These are phyloP conservation scores for Sitobion miscanthi DNA, from an alignment of 1,140 invertebrate species.

Conservation along the genomic window DNA sequence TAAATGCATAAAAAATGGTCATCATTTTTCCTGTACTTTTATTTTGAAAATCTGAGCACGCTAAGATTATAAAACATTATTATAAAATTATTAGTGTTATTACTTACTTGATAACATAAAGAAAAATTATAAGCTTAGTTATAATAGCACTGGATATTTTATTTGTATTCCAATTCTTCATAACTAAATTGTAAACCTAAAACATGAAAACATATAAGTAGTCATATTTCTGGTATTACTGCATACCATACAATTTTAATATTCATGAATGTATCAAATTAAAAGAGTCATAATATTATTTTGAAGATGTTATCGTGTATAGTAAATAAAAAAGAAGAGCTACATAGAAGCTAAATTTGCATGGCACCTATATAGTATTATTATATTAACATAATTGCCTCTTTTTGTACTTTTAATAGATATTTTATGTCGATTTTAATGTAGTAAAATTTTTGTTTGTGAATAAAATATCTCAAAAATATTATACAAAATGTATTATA, in stretches of 20 bases:
- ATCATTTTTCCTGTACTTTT: background rate
- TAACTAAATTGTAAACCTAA: conserved; percentile 2
- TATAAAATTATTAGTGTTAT: background rate
- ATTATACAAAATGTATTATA: too few relatives aligned
- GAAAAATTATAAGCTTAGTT: background rate
- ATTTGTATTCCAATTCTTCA: conserved; percentile 9
- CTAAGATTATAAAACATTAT: background rate
- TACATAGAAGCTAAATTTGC: too few relatives aligned
- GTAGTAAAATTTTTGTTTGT: too few relatives aligned
- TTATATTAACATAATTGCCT: too few relatives aligned
- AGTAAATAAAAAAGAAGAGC: too few relatives aligned
- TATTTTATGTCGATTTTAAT: too few relatives aligned
- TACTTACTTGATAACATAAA: conserved; percentile 21
- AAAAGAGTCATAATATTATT: too few relatives aligned
- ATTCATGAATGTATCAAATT: background rate
- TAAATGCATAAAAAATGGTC: background rate
- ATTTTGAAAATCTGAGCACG: background rate
- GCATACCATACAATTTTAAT: background rate
- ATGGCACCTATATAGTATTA: too few relatives aligned
- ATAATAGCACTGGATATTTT: background rate
- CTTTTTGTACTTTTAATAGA: too few relatives aligned
- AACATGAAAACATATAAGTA: background rate
- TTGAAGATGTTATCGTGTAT: too few relatives aligned
- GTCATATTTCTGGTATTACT: background rate
- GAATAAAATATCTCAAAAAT: too few relatives aligned